These are phyloP conservation scores for Grus americana DNA, from an alignment of 2,113 vertebrate species.

Conservation along the genomic window DNA sequence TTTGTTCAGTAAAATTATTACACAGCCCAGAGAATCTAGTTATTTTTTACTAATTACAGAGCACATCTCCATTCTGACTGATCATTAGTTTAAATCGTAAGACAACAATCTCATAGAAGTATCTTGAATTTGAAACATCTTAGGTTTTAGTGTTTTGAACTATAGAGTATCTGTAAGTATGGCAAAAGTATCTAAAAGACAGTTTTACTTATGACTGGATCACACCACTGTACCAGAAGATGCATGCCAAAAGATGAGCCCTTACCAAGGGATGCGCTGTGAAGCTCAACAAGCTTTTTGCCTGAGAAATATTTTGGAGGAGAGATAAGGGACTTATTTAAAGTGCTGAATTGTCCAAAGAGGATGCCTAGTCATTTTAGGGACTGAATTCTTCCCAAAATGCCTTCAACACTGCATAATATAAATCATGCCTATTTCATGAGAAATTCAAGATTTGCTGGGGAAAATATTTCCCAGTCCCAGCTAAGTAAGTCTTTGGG, in stretches of 20 bases:
- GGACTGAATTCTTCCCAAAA: not conserved
- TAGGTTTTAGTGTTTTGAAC: not conserved
- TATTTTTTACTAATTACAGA: not conserved
- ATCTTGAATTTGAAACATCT: not conserved
- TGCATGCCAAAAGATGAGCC: not conserved
- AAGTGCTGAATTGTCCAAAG: not conserved
- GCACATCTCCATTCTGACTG: not conserved
- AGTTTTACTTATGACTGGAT: not conserved
- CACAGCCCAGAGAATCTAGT: not conserved
- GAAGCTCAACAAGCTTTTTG: not conserved
- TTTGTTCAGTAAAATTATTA: slow-evolving; percentile 59
- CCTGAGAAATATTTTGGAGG: not conserved
- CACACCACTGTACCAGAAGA: not conserved
- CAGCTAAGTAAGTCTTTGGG: not conserved
- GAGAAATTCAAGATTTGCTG: not conserved
- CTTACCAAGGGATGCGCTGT: not conserved
- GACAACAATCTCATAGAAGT: not conserved
- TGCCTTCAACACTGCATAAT: not conserved
- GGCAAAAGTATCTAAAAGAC: not conserved
- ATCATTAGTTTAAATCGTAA: not conserved
- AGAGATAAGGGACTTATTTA: not conserved
- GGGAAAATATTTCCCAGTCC: not conserved
- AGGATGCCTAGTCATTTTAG: not conserved
- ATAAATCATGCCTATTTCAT: not conserved
- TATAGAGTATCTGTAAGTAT: not conserved